A percentile compares a stretch with the other conserved stretches of the same genome.
Evolutionary conservation across 1,140 invertebrate genomes (phyloP).

Genomic region (Cephus cinctus): DNA sequence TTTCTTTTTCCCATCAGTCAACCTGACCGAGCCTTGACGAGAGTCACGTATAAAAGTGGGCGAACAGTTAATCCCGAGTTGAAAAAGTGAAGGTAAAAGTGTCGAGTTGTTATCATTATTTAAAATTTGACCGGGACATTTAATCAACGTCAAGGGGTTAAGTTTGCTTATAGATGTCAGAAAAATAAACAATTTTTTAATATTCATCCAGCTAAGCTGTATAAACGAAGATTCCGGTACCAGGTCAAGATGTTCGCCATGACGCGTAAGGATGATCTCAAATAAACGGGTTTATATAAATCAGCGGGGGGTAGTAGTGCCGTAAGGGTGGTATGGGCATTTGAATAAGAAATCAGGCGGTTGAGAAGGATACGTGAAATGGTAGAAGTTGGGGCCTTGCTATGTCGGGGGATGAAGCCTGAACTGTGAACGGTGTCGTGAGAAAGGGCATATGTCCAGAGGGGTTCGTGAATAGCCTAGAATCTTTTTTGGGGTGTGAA

Average conservation of each 20-base stretch:
- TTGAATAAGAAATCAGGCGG: slow-evolving; percentile 41
- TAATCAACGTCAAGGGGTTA: too few relatives aligned
- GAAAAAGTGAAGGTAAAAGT: too few relatives aligned
- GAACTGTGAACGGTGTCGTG: slow-evolving; percentile 29
- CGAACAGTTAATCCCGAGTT: too few relatives aligned
- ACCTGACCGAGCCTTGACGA: background rate
- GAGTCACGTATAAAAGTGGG: background rate
- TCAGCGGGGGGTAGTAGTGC: slow-evolving; percentile 39
- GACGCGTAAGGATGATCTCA: slow-evolving; percentile 39
- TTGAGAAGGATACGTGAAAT: slow-evolving; percentile 11
- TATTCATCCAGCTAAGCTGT: too few relatives aligned
- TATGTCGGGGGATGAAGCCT: slow-evolving; percentile 36
- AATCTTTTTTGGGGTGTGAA: slow-evolving; percentile 32
- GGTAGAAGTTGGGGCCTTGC: too few relatives aligned
- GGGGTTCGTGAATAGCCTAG: background rate
- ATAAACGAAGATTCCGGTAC: slow-evolving; percentile 5
- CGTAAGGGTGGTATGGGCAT: slow-evolving; percentile 26
- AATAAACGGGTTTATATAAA: slow-evolving; percentile 49
- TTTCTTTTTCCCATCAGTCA: background rate
- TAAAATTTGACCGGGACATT: too few relatives aligned
- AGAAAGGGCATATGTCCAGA: slow-evolving; percentile 31
- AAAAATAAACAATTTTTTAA: too few relatives aligned
- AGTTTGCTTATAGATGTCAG: too few relatives aligned
- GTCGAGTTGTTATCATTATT: too few relatives aligned
- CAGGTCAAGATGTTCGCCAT: slow-evolving; percentile 7